Evolutionary conservation across 2,888 invertebrate genomes (phyloP).

Genomic region (Eupithecia vulgata): DNA sequence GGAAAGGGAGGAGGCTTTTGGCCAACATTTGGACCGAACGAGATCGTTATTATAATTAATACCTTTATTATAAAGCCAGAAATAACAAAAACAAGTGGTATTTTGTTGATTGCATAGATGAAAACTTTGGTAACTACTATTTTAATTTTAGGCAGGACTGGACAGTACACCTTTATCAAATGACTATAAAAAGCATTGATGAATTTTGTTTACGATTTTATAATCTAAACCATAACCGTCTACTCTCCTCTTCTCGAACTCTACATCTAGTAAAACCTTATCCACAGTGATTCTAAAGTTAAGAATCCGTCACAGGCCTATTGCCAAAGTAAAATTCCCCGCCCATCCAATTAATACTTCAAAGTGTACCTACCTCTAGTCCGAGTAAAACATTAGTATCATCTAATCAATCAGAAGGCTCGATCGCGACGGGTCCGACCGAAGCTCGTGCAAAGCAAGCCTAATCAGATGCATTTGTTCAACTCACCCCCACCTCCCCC

Average conservation of each 20-base stretch:
- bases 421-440: conserved; percentile 42
- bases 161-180: too few relatives aligned
- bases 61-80: too few relatives aligned
- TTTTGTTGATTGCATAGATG: too few relatives aligned
- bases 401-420: conserved; percentile 49
- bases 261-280: not conserved
- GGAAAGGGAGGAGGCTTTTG: too few relatives aligned
- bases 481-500: conserved; percentile 49
- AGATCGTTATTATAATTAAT: too few relatives aligned
- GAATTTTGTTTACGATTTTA: too few relatives aligned
- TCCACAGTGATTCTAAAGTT: not conserved
- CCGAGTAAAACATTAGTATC: conserved; percentile 45
- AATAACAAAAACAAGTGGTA: too few relatives aligned
- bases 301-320: not conserved
- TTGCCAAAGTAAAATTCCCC: not conserved
- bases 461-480: conserved; percentile 81
- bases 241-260: not conserved
- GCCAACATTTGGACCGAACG: too few relatives aligned
- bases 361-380: not conserved
- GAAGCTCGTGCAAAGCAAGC: conserved; percentile 67
- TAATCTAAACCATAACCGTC: not conserved
- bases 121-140: too few relatives aligned
- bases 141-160: too few relatives aligned
- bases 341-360: not conserved
- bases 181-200: too few relatives aligned